Conservation (phyloP, 2,113 vertebrate species). For the Mormyrus lacerda region DNA sequence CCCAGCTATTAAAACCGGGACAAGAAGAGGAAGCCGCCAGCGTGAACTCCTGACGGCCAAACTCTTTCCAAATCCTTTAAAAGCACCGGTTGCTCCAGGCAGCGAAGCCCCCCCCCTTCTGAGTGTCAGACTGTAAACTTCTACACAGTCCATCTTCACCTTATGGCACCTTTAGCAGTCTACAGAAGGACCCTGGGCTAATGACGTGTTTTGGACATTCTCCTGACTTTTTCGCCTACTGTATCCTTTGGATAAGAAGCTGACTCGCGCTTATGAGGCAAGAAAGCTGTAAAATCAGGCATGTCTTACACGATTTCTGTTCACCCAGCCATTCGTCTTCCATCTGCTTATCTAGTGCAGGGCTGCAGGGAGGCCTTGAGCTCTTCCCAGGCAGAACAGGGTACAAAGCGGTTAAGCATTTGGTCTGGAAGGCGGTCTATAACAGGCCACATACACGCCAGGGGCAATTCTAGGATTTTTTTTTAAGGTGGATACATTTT, state of each 20-base stretch:
- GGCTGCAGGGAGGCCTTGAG: background rate
- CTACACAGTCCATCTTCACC: background rate
- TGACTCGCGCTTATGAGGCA: background rate
- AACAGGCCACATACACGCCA: background rate
- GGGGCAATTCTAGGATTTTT: background rate
- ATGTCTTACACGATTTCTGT: background rate
- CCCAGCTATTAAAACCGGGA: background rate
- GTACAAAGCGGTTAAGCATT: background rate
- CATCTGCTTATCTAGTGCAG: background rate
- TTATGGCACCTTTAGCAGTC: background rate
- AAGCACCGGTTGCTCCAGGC: background rate
- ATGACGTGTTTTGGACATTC: background rate
- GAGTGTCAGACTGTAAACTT: background rate
- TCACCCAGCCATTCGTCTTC: background rate
- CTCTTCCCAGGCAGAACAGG: background rate
- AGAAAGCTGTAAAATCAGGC: background rate
- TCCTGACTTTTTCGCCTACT: background rate
- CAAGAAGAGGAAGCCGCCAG: background rate
- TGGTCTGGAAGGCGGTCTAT: background rate
- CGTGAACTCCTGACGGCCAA: background rate
- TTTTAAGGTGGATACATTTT: background rate
- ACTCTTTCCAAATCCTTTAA: constrained; percentile 3
- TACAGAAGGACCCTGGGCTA: background rate
- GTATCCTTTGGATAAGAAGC: background rate
- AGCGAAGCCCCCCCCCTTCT: background rate